Conservation (phyloP, 2,888 invertebrate genomes). For the Limnephilus marmoratus region DNA sequence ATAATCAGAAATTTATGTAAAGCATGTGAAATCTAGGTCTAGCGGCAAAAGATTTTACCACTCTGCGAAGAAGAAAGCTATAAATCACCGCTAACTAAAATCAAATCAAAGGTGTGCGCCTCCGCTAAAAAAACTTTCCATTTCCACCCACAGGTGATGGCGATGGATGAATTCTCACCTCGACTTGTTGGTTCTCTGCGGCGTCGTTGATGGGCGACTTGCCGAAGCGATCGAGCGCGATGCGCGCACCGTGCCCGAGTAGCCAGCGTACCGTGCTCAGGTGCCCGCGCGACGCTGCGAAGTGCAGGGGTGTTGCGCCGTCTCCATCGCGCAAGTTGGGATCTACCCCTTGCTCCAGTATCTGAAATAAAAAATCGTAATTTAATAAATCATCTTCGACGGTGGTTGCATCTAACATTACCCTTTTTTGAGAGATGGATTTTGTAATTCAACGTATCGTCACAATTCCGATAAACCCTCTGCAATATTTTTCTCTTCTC, state of each 20-base stretch:
- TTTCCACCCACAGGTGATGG: background rate
- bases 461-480: too few relatives aligned
- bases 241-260: slow-evolving; percentile 87
- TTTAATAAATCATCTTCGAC: background rate
- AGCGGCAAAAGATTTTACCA: too few relatives aligned
- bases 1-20: too few relatives aligned
- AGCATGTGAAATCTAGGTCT: too few relatives aligned
- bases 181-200: slow-evolving; percentile 92
- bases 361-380: slow-evolving; percentile 74
- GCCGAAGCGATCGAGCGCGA: slow-evolving; percentile 90
- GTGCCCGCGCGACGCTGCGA: slow-evolving; percentile 91
- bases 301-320: slow-evolving; percentile 92
- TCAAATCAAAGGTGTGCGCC: background rate
- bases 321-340: slow-evolving; percentile 92
- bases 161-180: slow-evolving; percentile 76
- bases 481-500: too few relatives aligned
- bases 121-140: background rate
- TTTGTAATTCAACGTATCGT: too few relatives aligned
- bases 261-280: slow-evolving; percentile 89
- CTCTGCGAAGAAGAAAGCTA: too few relatives aligned
- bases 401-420: background rate
- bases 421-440: too few relatives aligned
- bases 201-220: slow-evolving; percentile 95
- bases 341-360: slow-evolving; percentile 89
- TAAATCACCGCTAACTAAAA: background rate